Evolutionary conservation across 1,140 invertebrate species (phyloP).

Genomic region (Patella vulgata): DNA sequence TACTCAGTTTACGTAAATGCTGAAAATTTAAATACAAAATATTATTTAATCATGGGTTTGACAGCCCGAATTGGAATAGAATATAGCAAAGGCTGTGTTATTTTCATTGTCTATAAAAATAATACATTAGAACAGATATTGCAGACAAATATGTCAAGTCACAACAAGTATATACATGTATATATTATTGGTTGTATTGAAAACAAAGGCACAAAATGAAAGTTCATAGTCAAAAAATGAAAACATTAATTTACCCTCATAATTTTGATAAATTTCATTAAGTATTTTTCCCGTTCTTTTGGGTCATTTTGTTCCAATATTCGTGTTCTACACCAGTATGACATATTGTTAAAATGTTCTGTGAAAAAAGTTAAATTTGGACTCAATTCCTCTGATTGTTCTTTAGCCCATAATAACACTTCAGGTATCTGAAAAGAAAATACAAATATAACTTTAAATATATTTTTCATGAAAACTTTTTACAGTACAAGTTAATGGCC

Average conservation of each 20-base stretch:
- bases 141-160: too few relatives aligned
- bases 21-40: slow-evolving; percentile 38
- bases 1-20: slow-evolving; percentile 90
- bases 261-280: slow-evolving; percentile 97
- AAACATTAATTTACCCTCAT: slow-evolving; percentile 82
- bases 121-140: too few relatives aligned
- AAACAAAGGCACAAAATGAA: too few relatives aligned
- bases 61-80: too few relatives aligned
- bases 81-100: too few relatives aligned
- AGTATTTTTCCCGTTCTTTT: slow-evolving; percentile 94
- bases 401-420: slow-evolving; percentile 94
- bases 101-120: too few relatives aligned
- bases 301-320: slow-evolving; percentile 85
- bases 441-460: too few relatives aligned
- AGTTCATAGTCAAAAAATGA: too few relatives aligned
- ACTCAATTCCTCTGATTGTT: slow-evolving; percentile 96
- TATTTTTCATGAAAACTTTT: not conserved
- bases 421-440: slow-evolving; percentile 76
- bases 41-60: too few relatives aligned
- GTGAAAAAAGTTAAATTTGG: slow-evolving; percentile 97
- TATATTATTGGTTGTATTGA: too few relatives aligned
- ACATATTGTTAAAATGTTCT: slow-evolving; percentile 99
- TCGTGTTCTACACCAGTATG: slow-evolving; percentile 91
- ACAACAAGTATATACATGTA: too few relatives aligned
- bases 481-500: slow-evolving; percentile 9